Base-by-base conservation (phyloP, 1,140 invertebrate species). In the Pinna nobilis region DNA sequence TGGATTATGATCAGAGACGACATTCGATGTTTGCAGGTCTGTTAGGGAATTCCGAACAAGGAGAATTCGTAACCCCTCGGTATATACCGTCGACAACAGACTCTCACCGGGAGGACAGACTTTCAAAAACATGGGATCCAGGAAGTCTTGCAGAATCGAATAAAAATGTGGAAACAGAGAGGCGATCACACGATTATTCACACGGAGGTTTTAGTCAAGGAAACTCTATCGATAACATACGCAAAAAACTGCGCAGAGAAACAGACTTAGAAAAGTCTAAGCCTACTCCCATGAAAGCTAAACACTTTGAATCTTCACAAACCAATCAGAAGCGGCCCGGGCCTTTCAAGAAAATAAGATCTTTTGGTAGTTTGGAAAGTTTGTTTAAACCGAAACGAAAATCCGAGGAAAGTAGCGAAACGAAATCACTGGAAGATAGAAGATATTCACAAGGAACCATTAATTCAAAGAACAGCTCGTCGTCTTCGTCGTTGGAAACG, bases 281-380 rank as follows among this genome's bases (percentile, higher is more conserved):
- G 59, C 35, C 74, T 6, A 33, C 23, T 15, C 83, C 83, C 25
- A 65, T 84, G 37, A 84, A 80, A 72, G 83, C 75, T 2, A 77
- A 50, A 7, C 77, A 83, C 72, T 80, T 80, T 51, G 50, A 67
- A 50, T 39, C 60, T 11, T 41, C 65, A n/a, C 28, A 33, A 11
- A 20, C 13, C 33, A 70, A 47, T 20, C 44, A 47, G 15, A 71
- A 66, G 18, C 33, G 59, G 18, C n/a, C 65, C 1, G 28, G 13
- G 0, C 13, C 61, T 2, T 72, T 73, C 20, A 65, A 77, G 37
- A 79, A 80, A 50, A 39, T 82, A n/a, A 69, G 66, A 28, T 77
- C 80, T 0, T 79, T 82, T 74, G 80, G 80, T 32, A 82, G 80
- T 70, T 70, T 82, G 41, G 80, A 82, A 15, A 82, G 75, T 57